A percentile compares a stretch with the other conserved stretches of the same genome.
These are phyloP conservation scores for Plotosus lineatus DNA, from an alignment of 2,113 vertebrate species.

Conservation along the genomic window DNA sequence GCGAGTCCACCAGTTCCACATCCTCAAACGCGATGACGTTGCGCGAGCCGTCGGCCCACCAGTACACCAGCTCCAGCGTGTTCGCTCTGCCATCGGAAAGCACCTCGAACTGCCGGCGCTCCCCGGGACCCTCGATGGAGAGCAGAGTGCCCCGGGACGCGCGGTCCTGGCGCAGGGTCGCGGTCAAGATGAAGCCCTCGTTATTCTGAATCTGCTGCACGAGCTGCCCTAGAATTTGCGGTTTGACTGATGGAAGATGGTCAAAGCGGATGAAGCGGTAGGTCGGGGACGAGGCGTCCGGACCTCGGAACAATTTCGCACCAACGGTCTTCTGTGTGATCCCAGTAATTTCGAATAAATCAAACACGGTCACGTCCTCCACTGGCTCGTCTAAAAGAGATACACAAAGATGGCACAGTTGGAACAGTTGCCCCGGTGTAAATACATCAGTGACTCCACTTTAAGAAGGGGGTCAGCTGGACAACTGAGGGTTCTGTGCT, in stretches of 20 bases:
- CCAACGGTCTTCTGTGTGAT: slow-evolving; percentile 82
- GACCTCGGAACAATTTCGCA: slow-evolving; percentile 82
- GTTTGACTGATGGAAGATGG: slow-evolving; percentile 75
- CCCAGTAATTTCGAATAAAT: slow-evolving; percentile 81
- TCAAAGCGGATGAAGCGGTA: slow-evolving; percentile 84
- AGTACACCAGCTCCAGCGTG: slow-evolving; percentile 84
- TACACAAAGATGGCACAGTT: neutral
- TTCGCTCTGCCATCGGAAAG: slow-evolving; percentile 82
- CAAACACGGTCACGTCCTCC: slow-evolving; percentile 75
- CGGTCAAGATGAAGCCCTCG: slow-evolving; percentile 83
- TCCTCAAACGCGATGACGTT: slow-evolving; percentile 81
- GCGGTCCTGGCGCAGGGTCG: slow-evolving; percentile 80
- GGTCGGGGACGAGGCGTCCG: slow-evolving; percentile 66
- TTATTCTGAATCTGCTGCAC: slow-evolving; percentile 65
- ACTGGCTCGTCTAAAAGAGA: slow-evolving; percentile 66
- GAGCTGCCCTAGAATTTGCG: slow-evolving; percentile 68
- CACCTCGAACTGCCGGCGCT: slow-evolving; percentile 80
- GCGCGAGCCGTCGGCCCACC: slow-evolving; percentile 72
- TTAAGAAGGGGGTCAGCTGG: neutral
- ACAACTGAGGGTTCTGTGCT: neutral
- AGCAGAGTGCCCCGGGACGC: slow-evolving; percentile 79
- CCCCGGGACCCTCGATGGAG: slow-evolving; percentile 75
- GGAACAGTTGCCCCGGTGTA: neutral
- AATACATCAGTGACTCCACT: neutral
- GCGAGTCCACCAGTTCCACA: slow-evolving; percentile 81